Evolutionary conservation across 2,888 invertebrate genomes (phyloP).

Genomic region (Clanis bilineata): DNA sequence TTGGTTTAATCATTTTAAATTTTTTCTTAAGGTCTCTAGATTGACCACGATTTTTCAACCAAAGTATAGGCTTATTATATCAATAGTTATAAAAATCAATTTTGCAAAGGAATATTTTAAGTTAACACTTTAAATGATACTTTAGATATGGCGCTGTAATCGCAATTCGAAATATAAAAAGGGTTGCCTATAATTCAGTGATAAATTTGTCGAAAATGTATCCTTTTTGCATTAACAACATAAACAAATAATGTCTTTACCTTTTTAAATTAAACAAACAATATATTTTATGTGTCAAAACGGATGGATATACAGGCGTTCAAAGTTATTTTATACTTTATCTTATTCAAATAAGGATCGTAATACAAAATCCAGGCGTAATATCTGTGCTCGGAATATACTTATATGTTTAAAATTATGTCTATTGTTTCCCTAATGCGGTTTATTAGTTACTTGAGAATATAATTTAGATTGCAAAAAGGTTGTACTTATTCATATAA

Average conservation of each 20-base stretch:
- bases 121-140: not conserved
- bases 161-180: not conserved
- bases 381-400: too few species aligned
- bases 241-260: slow-evolving; percentile 1
- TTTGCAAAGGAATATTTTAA: not conserved
- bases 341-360: too few species aligned
- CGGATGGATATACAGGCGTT: too few species aligned
- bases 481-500: not conserved
- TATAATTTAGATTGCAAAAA: slow-evolving; percentile 4
- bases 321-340: too few species aligned
- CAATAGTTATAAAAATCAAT: not conserved
- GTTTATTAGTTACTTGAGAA: not conserved
- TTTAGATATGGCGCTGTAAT: not conserved
- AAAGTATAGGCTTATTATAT: not conserved
- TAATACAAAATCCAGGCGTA: too few species aligned
- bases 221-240: slow-evolving; percentile 8
- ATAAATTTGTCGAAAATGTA: slow-evolving; percentile 5
- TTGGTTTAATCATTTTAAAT: slow-evolving; percentile 1
- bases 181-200: not conserved
- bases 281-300: slow-evolving; percentile 2
- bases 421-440: not conserved
- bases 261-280: slow-evolving; percentile 7
- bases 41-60: not conserved
- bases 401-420: not conserved
- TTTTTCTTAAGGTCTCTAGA: slow-evolving; percentile 9